Evolutionary conservation across 2,888 invertebrate genomes (phyloP), one percentile per base, ranked within the genome.

Genomic region (Dynastes maya): DNA sequence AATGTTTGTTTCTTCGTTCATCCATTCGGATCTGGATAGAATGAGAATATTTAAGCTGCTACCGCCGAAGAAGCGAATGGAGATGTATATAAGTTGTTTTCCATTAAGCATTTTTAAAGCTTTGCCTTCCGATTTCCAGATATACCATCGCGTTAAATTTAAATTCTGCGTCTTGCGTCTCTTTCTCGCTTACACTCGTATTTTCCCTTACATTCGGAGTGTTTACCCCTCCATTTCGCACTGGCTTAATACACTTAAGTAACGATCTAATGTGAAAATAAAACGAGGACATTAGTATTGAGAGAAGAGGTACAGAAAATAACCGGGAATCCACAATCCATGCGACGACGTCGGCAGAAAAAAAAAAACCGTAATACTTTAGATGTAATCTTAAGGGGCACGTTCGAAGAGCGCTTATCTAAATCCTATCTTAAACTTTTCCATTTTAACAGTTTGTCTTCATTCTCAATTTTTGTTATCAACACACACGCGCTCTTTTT

Each of bases 371-470:
- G 76, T 76, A 76, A 76, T 76, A 65, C 76, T 76, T 76, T 76
- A 76, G 76, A 76, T 76, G 76, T 76, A 76, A 76, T 76, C 76
- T 76, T 65, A 65, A 67, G 64, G 32, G 67, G 67, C 76, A 76
- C 76, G 67, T 76, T 76, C 76, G 76, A 67, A 76, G 67, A 68
- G 49, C 67, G 65, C 67, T 76, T 76, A 76, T 76, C 76, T 76
- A 76, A 76, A 76, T 76, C 76, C 76, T 67, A 76, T 76, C 76
- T 76, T 76, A 76, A 76, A 76, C 76, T 76, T 76, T 76, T 76
- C 76, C 67, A 76, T 76, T 76, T 76, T 76, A 76, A 76, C 76
- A 67, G 76, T 76, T 76, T 76, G 76, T 76, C 76, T 76, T 76
- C 67, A 76, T 76, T 76, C 76, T 76, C 76, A 76, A 76, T 76